A percentile compares a stretch with the other conserved stretches of the same genome.
Evolutionary conservation across 2,888 invertebrate genomes (phyloP).

Genomic region (Conus canariensis): DNA sequence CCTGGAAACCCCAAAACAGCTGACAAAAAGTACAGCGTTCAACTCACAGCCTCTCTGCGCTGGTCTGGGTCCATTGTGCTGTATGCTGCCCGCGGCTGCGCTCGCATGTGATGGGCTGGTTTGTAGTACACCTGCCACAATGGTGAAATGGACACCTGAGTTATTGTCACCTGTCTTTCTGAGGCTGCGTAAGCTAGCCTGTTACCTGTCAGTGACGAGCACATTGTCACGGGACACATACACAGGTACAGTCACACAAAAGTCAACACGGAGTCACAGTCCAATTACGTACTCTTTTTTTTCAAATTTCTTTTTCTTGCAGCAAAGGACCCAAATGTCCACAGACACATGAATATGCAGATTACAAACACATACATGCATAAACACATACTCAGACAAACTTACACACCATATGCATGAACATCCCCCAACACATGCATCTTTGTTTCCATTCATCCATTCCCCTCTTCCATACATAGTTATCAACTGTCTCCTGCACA

Average conservation of each 20-base stretch:
- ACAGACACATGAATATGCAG: neutral
- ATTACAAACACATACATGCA: neutral
- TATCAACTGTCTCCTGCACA: no score
- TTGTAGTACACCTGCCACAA: constrained; percentile 18
- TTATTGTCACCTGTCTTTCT: neutral
- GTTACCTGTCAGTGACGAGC: neutral
- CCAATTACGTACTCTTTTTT: no score
- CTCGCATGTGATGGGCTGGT: constrained; percentile 39
- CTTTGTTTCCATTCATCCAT: neutral
- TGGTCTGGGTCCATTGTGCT: constrained; percentile 20
- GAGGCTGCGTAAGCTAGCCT: no score
- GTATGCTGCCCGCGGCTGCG: constrained; percentile 26
- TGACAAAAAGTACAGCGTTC: no score
- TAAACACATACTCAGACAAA: neutral
- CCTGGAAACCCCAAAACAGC: no score
- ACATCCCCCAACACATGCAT: neutral
- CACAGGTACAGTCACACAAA: no score
- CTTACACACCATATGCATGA: neutral
- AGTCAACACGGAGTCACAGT: no score
- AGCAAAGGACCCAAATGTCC: no score
- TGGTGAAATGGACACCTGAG: neutral
- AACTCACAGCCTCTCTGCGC: constrained; percentile 30
- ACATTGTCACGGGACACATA: neutral
- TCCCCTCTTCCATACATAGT: neutral
- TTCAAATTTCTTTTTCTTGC: no score